Percentiles rank a stretch among this genome's conserved stretches.
phyloP scores from a whole-genome alignment of 2,888 invertebrate species.

The Drosophila kokeensis region DNA sequence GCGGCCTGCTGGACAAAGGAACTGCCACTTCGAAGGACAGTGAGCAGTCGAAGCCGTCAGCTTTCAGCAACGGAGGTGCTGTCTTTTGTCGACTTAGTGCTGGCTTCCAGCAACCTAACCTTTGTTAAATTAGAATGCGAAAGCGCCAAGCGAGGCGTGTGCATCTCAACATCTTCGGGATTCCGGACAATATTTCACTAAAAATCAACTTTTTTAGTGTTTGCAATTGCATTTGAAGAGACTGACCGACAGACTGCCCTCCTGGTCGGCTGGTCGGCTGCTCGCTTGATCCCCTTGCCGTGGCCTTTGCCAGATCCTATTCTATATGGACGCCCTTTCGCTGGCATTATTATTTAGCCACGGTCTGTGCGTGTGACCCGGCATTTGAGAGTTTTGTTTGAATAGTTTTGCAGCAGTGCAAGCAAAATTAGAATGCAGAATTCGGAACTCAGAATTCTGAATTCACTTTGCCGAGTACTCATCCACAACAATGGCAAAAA shows the following conservation, averaged over 20 bases:
- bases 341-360: conserved; percentile 60
- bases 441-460: conserved; percentile 21
- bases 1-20: conserved; percentile 7
- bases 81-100: conserved; percentile 54
- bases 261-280: conserved; percentile 2
- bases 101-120: conserved; percentile 35
- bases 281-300: conserved; percentile 5
- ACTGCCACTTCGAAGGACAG: conserved; percentile 2
- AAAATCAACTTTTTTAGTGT: conserved; percentile 20
- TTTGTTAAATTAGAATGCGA: conserved; percentile 48
- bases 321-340: conserved; percentile 15
- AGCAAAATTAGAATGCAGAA: conserved; percentile 35
- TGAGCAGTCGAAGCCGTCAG: not conserved
- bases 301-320: conserved; percentile 20
- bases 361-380: conserved; percentile 12
- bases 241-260: not conserved
- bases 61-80: conserved; percentile 32
- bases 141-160: conserved; percentile 25
- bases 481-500: conserved; percentile 53
- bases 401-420: conserved; percentile 45
- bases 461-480: conserved; percentile 25
- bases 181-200: conserved; percentile 1
- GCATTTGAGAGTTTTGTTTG: conserved; percentile 63
- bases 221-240: conserved; percentile 61
- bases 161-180: conserved; percentile 9